Evolutionary conservation across 2,797 vertebrate genomes (phyloP).

Genomic region (Pseudomugil gertrudae): DNA sequence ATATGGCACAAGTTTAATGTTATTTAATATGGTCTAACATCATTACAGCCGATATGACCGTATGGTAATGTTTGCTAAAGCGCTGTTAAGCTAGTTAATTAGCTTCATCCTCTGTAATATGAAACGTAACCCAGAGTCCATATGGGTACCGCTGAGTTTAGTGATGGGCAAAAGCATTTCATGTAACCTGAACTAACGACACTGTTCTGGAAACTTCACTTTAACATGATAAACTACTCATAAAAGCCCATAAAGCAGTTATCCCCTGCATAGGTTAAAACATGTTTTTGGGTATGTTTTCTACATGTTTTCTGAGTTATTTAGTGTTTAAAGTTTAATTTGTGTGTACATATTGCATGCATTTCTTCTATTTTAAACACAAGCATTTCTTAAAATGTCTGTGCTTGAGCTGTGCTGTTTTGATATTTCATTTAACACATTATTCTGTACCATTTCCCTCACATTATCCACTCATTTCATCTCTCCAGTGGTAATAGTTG

Average conservation of each 20-base stretch:
- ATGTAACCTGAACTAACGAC: constrained; percentile 10
- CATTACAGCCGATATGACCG: not conserved
- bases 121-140: constrained; percentile 21
- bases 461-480: constrained; percentile 49
- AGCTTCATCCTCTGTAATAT: constrained; percentile 46
- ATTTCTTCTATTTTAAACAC: not conserved
- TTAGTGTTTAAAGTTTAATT: not conserved
- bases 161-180: not conserved
- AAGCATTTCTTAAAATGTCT: not conserved
- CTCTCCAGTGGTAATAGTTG: constrained; percentile 69
- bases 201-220: not conserved
- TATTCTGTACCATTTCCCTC: constrained; percentile 30
- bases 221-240: constrained; percentile 34
- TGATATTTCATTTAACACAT: constrained; percentile 6
- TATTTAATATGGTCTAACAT: not conserved
- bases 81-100: constrained; percentile 45
- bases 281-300: not conserved
- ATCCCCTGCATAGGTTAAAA: not conserved
- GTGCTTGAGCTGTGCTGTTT: not conserved
- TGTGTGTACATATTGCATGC: not conserved
- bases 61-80: not conserved
- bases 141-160: constrained; percentile 10
- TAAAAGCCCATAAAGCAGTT: not conserved
- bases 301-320: not conserved
- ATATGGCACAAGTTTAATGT: not conserved